These are phyloP conservation scores for Hozukius guyotensis DNA, from an alignment of 2,797 vertebrate species.

Conservation along the genomic window DNA sequence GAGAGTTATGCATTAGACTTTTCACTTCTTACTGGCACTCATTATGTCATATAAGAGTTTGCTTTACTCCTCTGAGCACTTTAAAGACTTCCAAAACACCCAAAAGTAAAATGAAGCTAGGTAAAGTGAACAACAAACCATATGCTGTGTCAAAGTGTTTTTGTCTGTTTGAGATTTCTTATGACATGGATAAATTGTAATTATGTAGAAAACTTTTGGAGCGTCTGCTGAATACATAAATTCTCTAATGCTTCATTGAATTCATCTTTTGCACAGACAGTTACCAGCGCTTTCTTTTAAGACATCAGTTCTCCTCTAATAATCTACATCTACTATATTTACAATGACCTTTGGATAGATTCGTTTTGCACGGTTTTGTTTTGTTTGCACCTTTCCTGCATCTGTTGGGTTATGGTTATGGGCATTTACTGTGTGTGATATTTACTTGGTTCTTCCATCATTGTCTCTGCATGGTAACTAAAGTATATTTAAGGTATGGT, in stretches of 20 bases:
- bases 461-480: neutral
- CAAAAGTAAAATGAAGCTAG: conserved; percentile 24
- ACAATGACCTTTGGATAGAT: neutral
- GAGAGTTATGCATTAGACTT: conserved; percentile 79
- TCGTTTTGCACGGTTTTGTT: too few species aligned
- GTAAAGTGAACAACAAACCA: conserved; percentile 24
- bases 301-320: neutral
- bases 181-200: neutral
- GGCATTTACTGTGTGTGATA: neutral
- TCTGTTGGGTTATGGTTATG: neutral
- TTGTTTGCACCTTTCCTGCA: neutral
- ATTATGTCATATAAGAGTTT: conserved; percentile 76
- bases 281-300: neutral
- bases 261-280: neutral
- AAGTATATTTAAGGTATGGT: neutral
- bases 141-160: conserved; percentile 33
- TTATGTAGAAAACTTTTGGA: neutral
- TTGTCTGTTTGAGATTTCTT: conserved; percentile 18
- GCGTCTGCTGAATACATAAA: neutral
- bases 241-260: conserved; percentile 2
- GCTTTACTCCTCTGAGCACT: conserved; percentile 38
- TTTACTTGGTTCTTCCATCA: neutral
- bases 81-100: conserved; percentile 50
- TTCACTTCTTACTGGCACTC: conserved; percentile 73
- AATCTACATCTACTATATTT: neutral